Conservation (phyloP, 2,797 vertebrate genomes). For the Octomys mimax region DNA sequence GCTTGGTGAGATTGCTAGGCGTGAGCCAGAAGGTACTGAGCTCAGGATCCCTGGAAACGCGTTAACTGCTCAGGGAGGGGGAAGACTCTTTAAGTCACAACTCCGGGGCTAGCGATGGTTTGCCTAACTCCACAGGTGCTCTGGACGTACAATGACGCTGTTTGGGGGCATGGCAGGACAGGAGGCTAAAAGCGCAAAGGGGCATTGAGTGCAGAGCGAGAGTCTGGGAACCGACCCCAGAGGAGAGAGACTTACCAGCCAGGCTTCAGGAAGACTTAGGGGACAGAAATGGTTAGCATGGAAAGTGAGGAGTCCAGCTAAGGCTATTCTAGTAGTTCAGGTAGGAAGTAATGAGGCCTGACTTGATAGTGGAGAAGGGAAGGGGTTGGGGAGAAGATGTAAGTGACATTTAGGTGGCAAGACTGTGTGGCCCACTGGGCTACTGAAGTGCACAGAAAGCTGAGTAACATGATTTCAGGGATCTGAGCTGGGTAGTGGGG, state of each 20-base stretch:
- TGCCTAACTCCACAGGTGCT: not conserved
- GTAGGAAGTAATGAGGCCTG: not conserved
- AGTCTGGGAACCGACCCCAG: not conserved
- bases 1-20: not conserved
- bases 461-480: conserved; percentile 27
- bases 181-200: not conserved
- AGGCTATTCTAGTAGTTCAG: not conserved
- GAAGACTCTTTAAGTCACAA: not conserved
- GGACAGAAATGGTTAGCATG: not conserved
- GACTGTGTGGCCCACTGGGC: not conserved
- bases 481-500: not conserved
- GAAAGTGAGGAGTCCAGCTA: not conserved
- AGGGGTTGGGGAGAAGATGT: not conserved
- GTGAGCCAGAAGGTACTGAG: accelerated
- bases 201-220: not conserved
- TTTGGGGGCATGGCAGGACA: not conserved
- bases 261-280: not conserved
- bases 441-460: not conserved
- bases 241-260: not conserved
- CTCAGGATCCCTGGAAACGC: not conserved
- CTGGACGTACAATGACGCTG: not conserved
- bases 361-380: not conserved
- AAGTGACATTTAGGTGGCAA: not conserved
- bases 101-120: not conserved
- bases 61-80: not conserved